Evolutionary conservation across 2,888 invertebrate species (phyloP), one percentile per base, ranked within the genome.

Genomic region (Eristalis intricaria): DNA sequence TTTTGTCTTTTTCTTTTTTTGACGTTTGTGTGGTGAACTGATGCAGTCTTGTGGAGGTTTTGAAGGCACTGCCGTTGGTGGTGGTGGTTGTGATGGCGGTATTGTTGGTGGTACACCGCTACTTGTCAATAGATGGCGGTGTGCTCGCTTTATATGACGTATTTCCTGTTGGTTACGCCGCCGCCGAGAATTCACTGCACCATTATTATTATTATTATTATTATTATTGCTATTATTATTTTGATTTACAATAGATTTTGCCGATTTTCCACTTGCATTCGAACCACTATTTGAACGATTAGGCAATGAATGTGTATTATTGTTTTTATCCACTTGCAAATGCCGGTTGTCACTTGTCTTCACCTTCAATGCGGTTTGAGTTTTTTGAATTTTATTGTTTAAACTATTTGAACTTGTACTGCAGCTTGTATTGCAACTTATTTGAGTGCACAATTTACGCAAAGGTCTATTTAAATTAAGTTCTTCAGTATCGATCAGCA

Each of bases 121-220:
- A 89, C 92, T 92, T 7, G 92, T 92, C 86, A 93, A 89, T 79
- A 93, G 91, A 90, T 93, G 92, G 89, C 92, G 92, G 86, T 93
- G 91, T 2, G 92, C 92, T n/a, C 92, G 92, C 88, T 92, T 92
- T 73, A 92, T 90, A 90, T 91, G 91, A 76, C 92, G 91, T 69
- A 90, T 91, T 89, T 90, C 89, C 83, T 90, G 89, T 56, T 89
- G 89, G 58, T 92, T 89, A 70, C 92, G 92, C 19, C 90, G 90
- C 56, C 92, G 91, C 61, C 89, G 89, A 40, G 81, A 79, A 75
- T 80, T 86, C 56, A 66, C 32, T 69, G 63, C 65, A 19, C 13
- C 40, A 32, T 61, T 69, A 58, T 60, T 77, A 22, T 29, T 64
- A 29, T 64, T 68, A 19, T 68, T 66, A 11, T 11, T 32, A 22